These are phyloP conservation scores for Euglossa dilemma DNA, from an alignment of 1,140 invertebrate genomes.

Conservation along the genomic window DNA sequence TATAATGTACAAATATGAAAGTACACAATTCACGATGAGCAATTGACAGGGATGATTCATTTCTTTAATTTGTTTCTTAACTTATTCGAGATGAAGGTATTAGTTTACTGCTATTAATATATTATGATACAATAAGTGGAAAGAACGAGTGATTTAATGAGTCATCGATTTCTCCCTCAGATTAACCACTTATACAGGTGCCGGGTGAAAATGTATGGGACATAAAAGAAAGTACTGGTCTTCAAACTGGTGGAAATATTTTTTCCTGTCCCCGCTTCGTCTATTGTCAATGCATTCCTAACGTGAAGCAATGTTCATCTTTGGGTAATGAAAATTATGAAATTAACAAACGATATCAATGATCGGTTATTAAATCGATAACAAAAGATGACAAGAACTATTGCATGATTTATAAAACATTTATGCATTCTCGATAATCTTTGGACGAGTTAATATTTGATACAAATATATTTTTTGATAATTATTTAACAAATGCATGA, in stretches of 20 bases:
- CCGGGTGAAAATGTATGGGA: constrained; percentile 4
- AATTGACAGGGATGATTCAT: neutral
- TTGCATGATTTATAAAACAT: neutral
- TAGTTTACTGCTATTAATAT: constrained; percentile 17
- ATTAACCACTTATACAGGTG: constrained; percentile 21
- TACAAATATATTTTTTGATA: neutral
- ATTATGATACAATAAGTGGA: constrained; percentile 15
- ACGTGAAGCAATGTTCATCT: constrained; percentile 48
- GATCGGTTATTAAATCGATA: too few relatives aligned
- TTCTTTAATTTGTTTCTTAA: neutral
- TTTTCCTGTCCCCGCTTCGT: constrained; percentile 13
- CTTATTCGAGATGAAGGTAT: neutral
- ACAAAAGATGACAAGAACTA: neutral
- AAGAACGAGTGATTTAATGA: constrained; percentile 15
- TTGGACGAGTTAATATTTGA: neutral
- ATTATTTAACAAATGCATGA: neutral
- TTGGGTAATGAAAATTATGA: neutral
- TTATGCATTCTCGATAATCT: neutral
- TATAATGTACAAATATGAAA: neutral
- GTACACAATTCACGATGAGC: neutral
- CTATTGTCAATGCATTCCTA: neutral
- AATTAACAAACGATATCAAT: neutral
- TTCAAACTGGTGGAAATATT: constrained; percentile 11
- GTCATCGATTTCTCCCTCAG: constrained; percentile 34
- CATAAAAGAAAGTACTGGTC: constrained; percentile 29